phyloP scores from a whole-genome alignment of 2,888 invertebrate genomes.

The Agrilus mali region DNA sequence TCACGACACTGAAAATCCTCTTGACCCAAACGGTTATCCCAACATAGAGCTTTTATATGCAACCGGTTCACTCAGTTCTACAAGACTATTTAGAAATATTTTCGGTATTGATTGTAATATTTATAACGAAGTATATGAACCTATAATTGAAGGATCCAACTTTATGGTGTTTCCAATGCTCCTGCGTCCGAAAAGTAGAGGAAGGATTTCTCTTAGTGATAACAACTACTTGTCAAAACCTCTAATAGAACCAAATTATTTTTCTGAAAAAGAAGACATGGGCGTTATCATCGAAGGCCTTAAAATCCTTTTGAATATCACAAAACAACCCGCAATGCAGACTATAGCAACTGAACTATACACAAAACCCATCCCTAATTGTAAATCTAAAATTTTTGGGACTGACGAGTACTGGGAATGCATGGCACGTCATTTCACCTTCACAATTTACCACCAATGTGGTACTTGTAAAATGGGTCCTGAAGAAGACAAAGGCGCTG shows the following conservation, averaged over 20 bases:
- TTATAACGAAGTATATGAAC: conserved; percentile 25
- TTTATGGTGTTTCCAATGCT: conserved; percentile 40
- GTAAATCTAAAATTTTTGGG: conserved; percentile 42
- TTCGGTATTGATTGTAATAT: conserved; percentile 18
- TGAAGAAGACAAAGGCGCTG: conserved; percentile 41
- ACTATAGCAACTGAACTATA: conserved; percentile 45
- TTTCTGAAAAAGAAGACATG: conserved; percentile 44
- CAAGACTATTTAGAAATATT: conserved; percentile 23
- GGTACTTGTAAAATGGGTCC: conserved; percentile 56
- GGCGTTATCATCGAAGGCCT: conserved; percentile 52
- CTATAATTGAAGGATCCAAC: conserved; percentile 27
- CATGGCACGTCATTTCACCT: conserved; percentile 49
- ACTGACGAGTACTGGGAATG: conserved; percentile 58
- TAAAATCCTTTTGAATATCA: conserved; percentile 42
- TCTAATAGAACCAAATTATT: conserved; percentile 48
- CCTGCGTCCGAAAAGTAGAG: conserved; percentile 45
- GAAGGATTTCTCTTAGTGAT: conserved; percentile 41
- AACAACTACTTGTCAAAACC: conserved; percentile 44
- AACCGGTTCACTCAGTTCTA: conserved; percentile 46
- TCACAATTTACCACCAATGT: conserved; percentile 57
- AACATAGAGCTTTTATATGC: conserved; percentile 53
- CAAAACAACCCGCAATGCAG: conserved; percentile 43
- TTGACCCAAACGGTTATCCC: conserved; percentile 46
- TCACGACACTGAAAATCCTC: conserved; percentile 44
- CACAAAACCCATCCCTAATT: conserved; percentile 46